Base-by-base conservation (phyloP, 2,113 vertebrate genomes). In the Chrysochloris asiatica region DNA sequence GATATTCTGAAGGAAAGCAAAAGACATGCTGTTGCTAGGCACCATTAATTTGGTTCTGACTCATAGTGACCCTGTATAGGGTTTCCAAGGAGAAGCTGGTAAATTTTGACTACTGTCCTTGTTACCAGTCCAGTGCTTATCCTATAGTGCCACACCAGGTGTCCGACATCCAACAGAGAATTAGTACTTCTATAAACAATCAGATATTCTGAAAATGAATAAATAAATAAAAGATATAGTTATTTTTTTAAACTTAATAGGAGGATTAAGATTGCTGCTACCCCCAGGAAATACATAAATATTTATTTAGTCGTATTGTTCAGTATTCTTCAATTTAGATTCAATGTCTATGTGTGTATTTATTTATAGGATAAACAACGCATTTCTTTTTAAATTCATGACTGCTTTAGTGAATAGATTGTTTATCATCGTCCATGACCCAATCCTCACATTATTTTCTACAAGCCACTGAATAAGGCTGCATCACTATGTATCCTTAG, bases 381-480 rank as follows among this genome's bases (percentile, higher is more conserved):
- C 76, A 69, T 84, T 94, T 73, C 48, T 17, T 95, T 80, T 90
- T 33, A 41, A 79, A 47, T 12, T 36, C 26, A 63, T 56, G n/a
- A 59, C 8, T 92, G 36, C 17, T 80, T n/a, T 86, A 90, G 63
- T 86, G 71, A 75, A 77, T n/a, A 93, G n/a, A 82, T 75, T 86
- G 75, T 89, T 90, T 33, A 61, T 67, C 71, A 63, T 38, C 7
- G 47, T 2, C 16, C 76, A 82, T 67, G 6, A 54, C 7, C 9
- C 50, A 63, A 19, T 10, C 12, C 3, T 22, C 8, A 30, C 81
- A 67, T 14, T 75, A 4, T 78, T n/a, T 73, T 30, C 0, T 38
- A 50, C 21, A 94, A 87, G 43, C 17, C 36, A 50, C 8, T 93
- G 30, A 41, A 72, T 92, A 89, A 90, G 38, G 43, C 48, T 76